These are phyloP conservation scores for Anastrepha obliqua DNA, from an alignment of 1,140 invertebrate species.

Conservation along the genomic window DNA sequence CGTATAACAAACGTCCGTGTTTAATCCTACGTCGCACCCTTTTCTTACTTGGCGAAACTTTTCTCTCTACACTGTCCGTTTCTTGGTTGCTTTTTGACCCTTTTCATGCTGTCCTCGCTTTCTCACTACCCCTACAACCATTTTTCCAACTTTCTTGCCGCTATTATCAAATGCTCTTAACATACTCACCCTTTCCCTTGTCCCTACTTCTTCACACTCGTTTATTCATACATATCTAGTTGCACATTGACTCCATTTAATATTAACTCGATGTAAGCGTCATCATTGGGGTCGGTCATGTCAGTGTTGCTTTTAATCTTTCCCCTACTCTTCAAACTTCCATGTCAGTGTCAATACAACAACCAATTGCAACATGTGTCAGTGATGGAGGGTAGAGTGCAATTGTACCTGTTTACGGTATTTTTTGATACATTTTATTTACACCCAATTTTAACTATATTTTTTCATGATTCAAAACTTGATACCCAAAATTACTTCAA, in stretches of 20 bases:
- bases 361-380: not conserved
- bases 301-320: constrained; percentile 25
- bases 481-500: no score
- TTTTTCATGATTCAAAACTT: no score
- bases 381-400: not conserved
- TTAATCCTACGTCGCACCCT: not conserved
- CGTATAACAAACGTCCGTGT: not conserved
- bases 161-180: not conserved
- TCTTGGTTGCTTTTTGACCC: not conserved
- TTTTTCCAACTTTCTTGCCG: not conserved
- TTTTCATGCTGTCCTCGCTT: not conserved
- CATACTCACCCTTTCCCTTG: not conserved
- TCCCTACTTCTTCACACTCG: not conserved
- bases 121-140: not conserved
- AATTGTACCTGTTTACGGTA: not conserved
- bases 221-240: not conserved
- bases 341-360: not conserved
- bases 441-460: no score
- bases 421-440: no score
- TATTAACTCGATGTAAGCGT: constrained; percentile 30
- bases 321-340: not conserved
- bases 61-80: not conserved
- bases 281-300: constrained; percentile 42
- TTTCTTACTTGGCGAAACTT: not conserved
- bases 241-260: constrained; percentile 39